A percentile compares a stretch with the other conserved stretches of the same genome.
Evolutionary conservation across 2,797 vertebrate genomes (phyloP).

Genomic region (Rhynchonycteris naso): DNA sequence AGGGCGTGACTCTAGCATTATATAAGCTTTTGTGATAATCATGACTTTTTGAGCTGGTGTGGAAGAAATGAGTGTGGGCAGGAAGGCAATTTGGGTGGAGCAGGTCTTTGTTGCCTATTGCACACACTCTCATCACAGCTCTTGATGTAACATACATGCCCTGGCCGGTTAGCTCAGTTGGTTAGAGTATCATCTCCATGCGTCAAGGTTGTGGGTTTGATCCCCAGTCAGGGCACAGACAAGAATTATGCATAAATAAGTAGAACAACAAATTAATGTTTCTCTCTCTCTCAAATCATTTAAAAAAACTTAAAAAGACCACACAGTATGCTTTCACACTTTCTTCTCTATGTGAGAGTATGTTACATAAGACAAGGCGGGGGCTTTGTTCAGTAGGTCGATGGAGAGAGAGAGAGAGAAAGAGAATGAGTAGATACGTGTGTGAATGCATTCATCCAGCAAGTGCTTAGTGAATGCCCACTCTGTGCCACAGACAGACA

Average conservation of each 20-base stretch:
- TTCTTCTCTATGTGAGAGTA: background rate
- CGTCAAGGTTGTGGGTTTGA: no score
- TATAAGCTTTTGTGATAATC: slow-evolving; percentile 39
- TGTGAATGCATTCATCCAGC: background rate
- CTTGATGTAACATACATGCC: background rate
- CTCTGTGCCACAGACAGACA: background rate
- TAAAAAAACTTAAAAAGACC: no score
- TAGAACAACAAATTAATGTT: no score
- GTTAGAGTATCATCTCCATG: no score
- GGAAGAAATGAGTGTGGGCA: slow-evolving; percentile 54
- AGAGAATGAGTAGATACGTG: background rate
- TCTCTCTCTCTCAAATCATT: no score
- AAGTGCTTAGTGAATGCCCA: background rate
- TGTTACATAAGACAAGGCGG: background rate
- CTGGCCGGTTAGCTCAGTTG: no score
- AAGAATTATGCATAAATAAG: no score
- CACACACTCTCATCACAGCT: background rate
- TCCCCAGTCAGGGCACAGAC: no score
- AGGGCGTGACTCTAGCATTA: slow-evolving; percentile 54
- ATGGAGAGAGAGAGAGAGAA: background rate
- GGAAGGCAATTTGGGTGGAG: slow-evolving; percentile 7
- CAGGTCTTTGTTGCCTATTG: background rate
- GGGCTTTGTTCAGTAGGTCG: background rate
- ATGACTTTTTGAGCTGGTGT: slow-evolving; percentile 31
- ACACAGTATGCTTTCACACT: background rate